Evolutionary conservation across 2,797 vertebrate species (phyloP).

Genomic region (Naso thynnoides): DNA sequence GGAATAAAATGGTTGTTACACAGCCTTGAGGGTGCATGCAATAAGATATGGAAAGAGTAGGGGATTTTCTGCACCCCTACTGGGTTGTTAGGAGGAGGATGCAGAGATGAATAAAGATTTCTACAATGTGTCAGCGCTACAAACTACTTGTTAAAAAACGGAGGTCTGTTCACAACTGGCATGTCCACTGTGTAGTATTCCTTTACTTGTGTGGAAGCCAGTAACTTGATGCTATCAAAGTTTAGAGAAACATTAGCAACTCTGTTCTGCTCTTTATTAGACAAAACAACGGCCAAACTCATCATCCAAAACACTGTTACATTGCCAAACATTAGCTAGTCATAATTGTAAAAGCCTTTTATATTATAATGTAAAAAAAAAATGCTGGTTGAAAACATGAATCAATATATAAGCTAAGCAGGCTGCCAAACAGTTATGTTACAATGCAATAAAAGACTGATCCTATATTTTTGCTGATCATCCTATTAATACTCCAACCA

Average conservation of each 20-base stretch:
- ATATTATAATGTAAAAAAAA: slow-evolving; percentile 22
- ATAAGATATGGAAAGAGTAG: slow-evolving; percentile 25
- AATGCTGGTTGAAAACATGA: background rate
- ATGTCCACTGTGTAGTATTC: background rate
- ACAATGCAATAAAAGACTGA: slow-evolving; percentile 3
- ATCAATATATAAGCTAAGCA: background rate
- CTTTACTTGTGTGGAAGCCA: background rate
- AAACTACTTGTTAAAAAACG: slow-evolving; percentile 16
- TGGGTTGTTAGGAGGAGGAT: slow-evolving; percentile 9
- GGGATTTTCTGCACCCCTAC: slow-evolving; percentile 37
- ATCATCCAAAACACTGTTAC: background rate
- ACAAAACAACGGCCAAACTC: slow-evolving; percentile 8
- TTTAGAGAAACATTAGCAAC: slow-evolving; percentile 2
- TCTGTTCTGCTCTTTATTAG: slow-evolving; percentile 6
- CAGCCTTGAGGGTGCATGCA: slow-evolving; percentile 33
- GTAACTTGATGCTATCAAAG: slow-evolving; percentile 1
- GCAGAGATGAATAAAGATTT: slow-evolving; percentile 15
- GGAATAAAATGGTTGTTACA: slow-evolving; percentile 64
- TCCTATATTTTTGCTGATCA: background rate
- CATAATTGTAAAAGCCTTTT: slow-evolving; percentile 17
- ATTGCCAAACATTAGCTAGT: slow-evolving; percentile 7
- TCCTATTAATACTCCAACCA: background rate
- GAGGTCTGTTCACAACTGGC: background rate
- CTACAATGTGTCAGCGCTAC: too few relatives aligned
- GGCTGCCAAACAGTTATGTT: background rate